These are phyloP conservation scores for Rousettus leschenaultii DNA, from an alignment of 2,113 vertebrate genomes.

Conservation along the genomic window DNA sequence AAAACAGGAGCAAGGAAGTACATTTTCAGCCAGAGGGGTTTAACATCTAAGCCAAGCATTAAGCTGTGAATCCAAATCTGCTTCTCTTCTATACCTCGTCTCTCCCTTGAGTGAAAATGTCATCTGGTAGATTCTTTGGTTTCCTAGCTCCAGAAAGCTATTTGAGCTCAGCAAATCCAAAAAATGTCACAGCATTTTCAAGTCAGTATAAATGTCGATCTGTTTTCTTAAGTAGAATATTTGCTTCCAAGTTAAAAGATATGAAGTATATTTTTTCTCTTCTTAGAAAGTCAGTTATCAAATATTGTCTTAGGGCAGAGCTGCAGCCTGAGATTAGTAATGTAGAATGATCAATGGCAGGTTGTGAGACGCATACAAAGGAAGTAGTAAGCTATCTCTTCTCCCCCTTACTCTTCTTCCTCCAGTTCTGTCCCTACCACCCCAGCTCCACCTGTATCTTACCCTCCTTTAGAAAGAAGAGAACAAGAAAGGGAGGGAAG, in stretches of 20 bases:
- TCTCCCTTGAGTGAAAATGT: constrained; percentile 62
- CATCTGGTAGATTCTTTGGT: constrained; percentile 55
- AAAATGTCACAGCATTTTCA: constrained; percentile 64
- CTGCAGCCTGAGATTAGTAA: background rate
- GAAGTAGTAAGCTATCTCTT: background rate
- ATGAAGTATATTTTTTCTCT: background rate
- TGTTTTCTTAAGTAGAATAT: constrained; percentile 45
- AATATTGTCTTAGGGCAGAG: background rate
- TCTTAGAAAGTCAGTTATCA: background rate
- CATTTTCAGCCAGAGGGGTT: constrained; percentile 47
- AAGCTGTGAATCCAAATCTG: constrained; percentile 58
- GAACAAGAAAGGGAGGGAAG: background rate
- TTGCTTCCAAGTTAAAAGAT: constrained; percentile 45
- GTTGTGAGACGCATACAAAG: background rate
- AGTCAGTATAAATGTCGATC: constrained; percentile 41
- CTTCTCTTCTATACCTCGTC: constrained; percentile 38
- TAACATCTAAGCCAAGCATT: constrained; percentile 57
- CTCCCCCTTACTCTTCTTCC: background rate
- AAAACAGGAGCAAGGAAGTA: constrained; percentile 44
- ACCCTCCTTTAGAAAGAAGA: background rate
- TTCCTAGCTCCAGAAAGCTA: constrained; percentile 45
- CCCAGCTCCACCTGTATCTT: background rate
- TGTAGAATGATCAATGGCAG: background rate
- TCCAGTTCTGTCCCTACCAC: background rate
- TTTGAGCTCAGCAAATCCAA: constrained; percentile 36